A percentile compares a stretch with the other conserved stretches of the same genome.
phyloP scores from a whole-genome alignment of 2,888 invertebrate species.

The Metellina segmentata region DNA sequence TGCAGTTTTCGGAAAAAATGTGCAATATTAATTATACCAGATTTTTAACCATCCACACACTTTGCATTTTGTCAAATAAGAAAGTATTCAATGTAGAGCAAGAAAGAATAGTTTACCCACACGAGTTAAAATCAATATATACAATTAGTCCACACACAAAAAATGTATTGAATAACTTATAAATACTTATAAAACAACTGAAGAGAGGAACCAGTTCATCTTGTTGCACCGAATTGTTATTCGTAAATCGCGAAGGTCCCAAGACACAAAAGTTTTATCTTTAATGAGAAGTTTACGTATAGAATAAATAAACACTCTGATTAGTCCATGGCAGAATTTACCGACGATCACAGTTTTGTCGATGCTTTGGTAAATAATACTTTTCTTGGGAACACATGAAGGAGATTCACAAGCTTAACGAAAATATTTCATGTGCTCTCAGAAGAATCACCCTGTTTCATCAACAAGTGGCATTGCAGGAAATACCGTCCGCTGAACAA shows the following conservation, averaged over 20 bases:
- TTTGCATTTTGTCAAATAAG: too few species aligned
- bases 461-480: slow-evolving; percentile 83
- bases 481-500: slow-evolving; percentile 92
- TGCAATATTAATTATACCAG: too few species aligned
- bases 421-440: slow-evolving; percentile 3
- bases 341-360: slow-evolving; percentile 40
- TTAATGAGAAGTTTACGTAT: neutral
- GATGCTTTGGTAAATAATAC: slow-evolving; percentile 48
- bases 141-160: neutral
- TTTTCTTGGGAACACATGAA: neutral
- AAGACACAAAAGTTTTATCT: neutral
- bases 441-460: neutral
- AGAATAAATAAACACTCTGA: slow-evolving; percentile 39
- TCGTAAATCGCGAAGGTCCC: neutral
- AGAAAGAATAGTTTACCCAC: neutral
- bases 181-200: slow-evolving; percentile 10
- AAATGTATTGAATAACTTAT: neutral
- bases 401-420: neutral
- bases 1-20: too few species aligned
- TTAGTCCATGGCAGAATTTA: slow-evolving; percentile 20
- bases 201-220: neutral
- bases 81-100: too few species aligned
- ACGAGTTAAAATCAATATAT: neutral
- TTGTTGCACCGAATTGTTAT: neutral
- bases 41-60: too few species aligned